Percentiles rank a stretch among this genome's conserved stretches.
Evolutionary conservation across 1,140 invertebrate genomes (phyloP).

Genomic region (Leguminivora glycinivorella): DNA sequence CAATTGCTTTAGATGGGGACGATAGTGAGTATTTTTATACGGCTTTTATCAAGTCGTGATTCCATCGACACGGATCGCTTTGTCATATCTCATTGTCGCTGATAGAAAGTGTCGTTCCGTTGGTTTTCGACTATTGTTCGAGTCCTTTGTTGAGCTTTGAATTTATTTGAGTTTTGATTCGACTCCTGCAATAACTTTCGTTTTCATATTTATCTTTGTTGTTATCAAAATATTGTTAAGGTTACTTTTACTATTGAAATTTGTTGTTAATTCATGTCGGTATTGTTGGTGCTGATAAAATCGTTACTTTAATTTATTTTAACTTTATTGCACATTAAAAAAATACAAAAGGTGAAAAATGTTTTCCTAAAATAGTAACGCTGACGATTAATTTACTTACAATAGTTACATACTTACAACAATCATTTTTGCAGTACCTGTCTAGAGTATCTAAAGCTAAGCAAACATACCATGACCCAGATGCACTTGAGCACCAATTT

Average conservation of each 20-base stretch:
- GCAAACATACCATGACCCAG: not conserved
- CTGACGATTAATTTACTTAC: too few relatives aligned
- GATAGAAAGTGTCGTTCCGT: slow-evolving; percentile 35
- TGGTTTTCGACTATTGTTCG: slow-evolving; percentile 36
- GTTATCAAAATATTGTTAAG: slow-evolving; percentile 17
- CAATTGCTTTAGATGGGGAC: slow-evolving; percentile 18
- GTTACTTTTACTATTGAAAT: not conserved
- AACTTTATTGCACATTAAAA: too few relatives aligned
- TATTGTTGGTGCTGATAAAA: not conserved
- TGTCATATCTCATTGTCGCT: slow-evolving; percentile 52
- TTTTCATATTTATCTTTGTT: slow-evolving; percentile 11
- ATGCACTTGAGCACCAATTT: not conserved
- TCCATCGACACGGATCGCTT: slow-evolving; percentile 55
- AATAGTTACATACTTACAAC: too few relatives aligned
- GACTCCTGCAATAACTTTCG: slow-evolving; percentile 11
- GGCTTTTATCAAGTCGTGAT: slow-evolving; percentile 49
- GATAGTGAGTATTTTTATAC: slow-evolving; percentile 26
- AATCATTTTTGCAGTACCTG: too few relatives aligned
- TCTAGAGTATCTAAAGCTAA: not conserved
- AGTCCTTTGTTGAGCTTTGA: slow-evolving; percentile 45
- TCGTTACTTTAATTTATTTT: too few relatives aligned
- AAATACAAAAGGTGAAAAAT: too few relatives aligned
- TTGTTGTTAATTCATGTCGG: not conserved
- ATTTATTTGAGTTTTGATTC: slow-evolving; percentile 22
- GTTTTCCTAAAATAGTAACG: too few relatives aligned